Conservation (phyloP, 2,888 invertebrate species). For the Ashinkailepas kermadecensis region DNA sequence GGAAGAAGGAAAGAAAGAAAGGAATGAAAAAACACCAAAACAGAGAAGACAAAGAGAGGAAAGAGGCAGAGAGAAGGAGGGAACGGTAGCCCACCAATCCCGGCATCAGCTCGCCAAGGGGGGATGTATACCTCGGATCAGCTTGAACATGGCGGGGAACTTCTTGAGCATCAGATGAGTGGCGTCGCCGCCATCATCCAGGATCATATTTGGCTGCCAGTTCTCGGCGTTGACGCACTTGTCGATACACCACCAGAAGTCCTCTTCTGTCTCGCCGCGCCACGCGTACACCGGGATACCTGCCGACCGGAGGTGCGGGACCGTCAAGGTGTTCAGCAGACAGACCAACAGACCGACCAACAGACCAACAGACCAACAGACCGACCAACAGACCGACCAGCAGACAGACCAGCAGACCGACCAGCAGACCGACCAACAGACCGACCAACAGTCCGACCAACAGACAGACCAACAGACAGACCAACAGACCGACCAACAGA, state of each 20-base stretch:
- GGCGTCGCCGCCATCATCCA: constrained; percentile 95
- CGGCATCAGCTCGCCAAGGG: too few species aligned
- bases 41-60: background rate
- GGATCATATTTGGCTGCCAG: constrained; percentile 97
- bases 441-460: background rate
- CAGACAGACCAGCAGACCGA: background rate
- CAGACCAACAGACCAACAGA: constrained; percentile 19
- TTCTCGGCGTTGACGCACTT: constrained; percentile 82
- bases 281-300: constrained; percentile 84
- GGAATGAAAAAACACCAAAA: background rate
- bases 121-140: constrained; percentile 52
- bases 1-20: background rate
- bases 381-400: background rate
- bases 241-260: constrained; percentile 99
- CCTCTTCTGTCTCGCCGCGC: constrained; percentile 95
- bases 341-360: constrained; percentile 5
- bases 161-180: constrained; percentile 94
- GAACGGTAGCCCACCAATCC: too few species aligned
- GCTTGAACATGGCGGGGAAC: constrained; percentile 84
- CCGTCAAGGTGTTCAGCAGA: background rate
- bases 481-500: background rate
- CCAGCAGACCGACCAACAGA: background rate
- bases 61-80: background rate
- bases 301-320: constrained; percentile 29
- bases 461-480: background rate